These are phyloP conservation scores for Lanius collurio DNA, from an alignment of 2,113 vertebrate genomes.

Conservation along the genomic window DNA sequence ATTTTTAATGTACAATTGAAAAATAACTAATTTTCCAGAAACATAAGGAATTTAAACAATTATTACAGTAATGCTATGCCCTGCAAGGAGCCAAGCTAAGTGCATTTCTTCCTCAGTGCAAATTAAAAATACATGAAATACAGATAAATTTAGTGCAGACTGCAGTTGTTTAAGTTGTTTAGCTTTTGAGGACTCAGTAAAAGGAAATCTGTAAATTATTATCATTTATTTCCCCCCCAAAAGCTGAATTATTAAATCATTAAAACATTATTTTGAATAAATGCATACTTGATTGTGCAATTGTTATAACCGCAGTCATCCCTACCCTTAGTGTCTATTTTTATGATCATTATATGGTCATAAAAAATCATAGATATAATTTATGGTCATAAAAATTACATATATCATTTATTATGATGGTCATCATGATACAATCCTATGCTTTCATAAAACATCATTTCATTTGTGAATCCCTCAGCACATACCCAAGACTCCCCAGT, in stretches of 20 bases:
- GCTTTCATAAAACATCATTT: neutral
- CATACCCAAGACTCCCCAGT: neutral
- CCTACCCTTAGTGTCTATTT: neutral
- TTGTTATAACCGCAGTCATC: neutral
- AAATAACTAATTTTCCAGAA: neutral
- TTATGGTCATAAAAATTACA: neutral
- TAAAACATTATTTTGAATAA: neutral
- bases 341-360: neutral
- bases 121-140: neutral
- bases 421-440: neutral
- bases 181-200: neutral
- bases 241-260: neutral
- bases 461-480: neutral
- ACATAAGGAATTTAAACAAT: neutral
- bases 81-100: neutral
- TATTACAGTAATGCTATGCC: neutral
- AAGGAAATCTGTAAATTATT: neutral
- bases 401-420: neutral
- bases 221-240: neutral
- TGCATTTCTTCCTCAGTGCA: neutral
- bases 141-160: neutral
- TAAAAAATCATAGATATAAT: neutral
- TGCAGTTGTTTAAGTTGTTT: neutral
- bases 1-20: neutral
- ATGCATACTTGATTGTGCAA: neutral